A percentile compares a stretch with the other conserved stretches of the same genome.
Conservation (phyloP, 2,797 vertebrate genomes). For the Neosilurus hyrtlii region DNA sequence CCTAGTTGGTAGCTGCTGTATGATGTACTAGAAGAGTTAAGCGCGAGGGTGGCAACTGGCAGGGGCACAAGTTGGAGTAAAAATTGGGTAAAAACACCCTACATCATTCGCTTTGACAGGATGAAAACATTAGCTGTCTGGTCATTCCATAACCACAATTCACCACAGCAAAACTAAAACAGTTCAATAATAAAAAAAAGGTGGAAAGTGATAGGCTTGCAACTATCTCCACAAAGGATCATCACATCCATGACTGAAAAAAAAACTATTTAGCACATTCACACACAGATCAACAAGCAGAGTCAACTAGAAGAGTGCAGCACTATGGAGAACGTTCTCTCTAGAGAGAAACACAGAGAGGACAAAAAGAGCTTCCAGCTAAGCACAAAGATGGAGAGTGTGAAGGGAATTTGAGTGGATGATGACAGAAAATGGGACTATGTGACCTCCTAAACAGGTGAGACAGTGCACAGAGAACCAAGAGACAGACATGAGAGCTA, state of each 20-base stretch:
- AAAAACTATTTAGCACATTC: slow-evolving; percentile 35
- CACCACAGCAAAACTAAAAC: neutral
- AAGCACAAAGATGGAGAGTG: slow-evolving; percentile 42
- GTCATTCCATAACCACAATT: neutral
- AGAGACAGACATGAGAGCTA: slow-evolving; percentile 8
- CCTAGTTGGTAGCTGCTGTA: neutral
- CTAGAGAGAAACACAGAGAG: neutral
- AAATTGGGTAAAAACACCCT: neutral
- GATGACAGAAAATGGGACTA: slow-evolving; percentile 65
- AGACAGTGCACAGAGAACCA: neutral
- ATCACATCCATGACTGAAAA: neutral
- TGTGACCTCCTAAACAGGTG: slow-evolving; percentile 63
- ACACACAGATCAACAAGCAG: slow-evolving; percentile 55
- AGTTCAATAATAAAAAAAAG: neutral
- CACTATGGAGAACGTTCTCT: slow-evolving; percentile 32
- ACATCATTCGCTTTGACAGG: no score
- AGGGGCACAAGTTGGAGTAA: neutral
- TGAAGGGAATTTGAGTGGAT: slow-evolving; percentile 53
- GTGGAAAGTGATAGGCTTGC: neutral
- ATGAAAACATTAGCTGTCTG: neutral
- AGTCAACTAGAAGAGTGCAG: slow-evolving; percentile 11
- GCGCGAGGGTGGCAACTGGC: neutral
- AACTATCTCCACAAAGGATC: neutral
- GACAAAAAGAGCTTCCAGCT: slow-evolving; percentile 33
- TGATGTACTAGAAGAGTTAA: neutral